Evolutionary conservation across 2,113 vertebrate species (phyloP).

Genomic region (Ciconia boyciana): DNA sequence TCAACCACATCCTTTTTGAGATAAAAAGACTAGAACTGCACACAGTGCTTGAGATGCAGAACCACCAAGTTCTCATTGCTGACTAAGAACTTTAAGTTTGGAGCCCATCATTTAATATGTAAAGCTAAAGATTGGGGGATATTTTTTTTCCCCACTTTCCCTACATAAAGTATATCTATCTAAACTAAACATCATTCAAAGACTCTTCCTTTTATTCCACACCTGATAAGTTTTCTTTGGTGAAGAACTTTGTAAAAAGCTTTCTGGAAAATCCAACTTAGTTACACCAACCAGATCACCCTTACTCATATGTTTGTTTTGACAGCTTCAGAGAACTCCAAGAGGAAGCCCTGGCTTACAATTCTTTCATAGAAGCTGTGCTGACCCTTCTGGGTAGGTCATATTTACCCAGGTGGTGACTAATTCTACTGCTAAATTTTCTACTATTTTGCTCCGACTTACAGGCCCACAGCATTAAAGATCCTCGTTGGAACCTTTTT

Average conservation of each 20-base stretch:
- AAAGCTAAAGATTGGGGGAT: neutral
- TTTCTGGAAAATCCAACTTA: neutral
- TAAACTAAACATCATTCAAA: neutral
- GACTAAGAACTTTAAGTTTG: neutral
- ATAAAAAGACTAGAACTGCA: neutral
- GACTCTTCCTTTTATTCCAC: neutral
- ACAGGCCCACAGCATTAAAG: neutral
- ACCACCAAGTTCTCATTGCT: neutral
- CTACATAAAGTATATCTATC: neutral
- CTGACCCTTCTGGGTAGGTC: neutral
- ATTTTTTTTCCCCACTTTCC: rapidly evolving
- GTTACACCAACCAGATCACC: neutral
- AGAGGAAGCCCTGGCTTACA: neutral
- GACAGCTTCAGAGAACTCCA: neutral
- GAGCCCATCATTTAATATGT: neutral
- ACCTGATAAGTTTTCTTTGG: neutral
- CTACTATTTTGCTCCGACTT: neutral
- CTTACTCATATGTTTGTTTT: neutral
- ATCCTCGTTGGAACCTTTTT: neutral
- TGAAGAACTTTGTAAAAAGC: neutral
- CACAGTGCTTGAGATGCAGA: neutral
- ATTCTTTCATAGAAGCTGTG: neutral
- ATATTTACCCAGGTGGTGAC: neutral
- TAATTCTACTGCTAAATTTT: neutral
- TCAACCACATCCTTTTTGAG: neutral